phyloP scores from a whole-genome alignment of 1,140 invertebrate species.

The Bombus cullumanus region DNA sequence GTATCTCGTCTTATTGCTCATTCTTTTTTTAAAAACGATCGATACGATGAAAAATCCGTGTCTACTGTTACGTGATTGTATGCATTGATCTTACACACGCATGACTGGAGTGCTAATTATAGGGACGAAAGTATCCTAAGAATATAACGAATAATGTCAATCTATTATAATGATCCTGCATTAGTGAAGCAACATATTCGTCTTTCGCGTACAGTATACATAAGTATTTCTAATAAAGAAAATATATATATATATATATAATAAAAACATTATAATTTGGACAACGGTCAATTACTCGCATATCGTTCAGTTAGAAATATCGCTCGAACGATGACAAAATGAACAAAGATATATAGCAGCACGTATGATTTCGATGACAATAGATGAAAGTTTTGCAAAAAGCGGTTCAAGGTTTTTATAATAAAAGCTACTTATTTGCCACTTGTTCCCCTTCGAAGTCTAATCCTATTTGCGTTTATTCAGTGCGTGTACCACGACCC shows the following conservation, averaged over 20 bases:
- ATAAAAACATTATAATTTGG: neutral
- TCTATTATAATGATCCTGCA: neutral
- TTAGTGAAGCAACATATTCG: neutral
- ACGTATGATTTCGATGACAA: neutral
- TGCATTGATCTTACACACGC: neutral
- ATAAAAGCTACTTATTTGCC: slow-evolving; percentile 20
- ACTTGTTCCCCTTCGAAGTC: slow-evolving; percentile 33
- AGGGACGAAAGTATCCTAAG: neutral
- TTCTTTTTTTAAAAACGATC: slow-evolving; percentile 11
- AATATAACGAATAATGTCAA: slow-evolving; percentile 1
- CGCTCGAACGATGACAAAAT: neutral
- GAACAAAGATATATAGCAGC: neutral
- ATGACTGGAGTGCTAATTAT: neutral
- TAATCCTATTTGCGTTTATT: slow-evolving; percentile 54
- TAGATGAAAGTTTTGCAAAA: neutral
- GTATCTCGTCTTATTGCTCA: neutral
- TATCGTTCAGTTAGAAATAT: neutral
- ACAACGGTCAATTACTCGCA: neutral
- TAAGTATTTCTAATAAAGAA: neutral
- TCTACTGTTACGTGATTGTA: neutral
- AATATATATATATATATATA: neutral
- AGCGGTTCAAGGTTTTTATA: slow-evolving; percentile 33
- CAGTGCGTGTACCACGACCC: slow-evolving; percentile 45
- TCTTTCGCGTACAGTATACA: too few relatives aligned
- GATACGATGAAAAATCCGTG: neutral